Evolutionary conservation across 1,140 invertebrate species (phyloP), one percentile per base, ranked within the genome.

Genomic region (Diplogasteroides magnus): DNA sequence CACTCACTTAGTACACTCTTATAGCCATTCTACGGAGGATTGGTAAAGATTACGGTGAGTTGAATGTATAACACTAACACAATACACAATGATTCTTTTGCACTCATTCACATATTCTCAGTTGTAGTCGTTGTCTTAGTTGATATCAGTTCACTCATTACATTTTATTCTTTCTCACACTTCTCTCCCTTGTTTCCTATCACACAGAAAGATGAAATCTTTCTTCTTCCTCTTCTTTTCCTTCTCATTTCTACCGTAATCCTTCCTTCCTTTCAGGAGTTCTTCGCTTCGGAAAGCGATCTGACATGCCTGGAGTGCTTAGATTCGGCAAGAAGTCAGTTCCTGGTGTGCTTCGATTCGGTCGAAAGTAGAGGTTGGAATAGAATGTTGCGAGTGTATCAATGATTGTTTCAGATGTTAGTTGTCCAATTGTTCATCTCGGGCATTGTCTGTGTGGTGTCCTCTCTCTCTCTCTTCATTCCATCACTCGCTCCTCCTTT

Each of bases 291-390:
- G 74, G 74, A 31, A 75, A 75, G 56, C 59, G 73, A 48, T 60
- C 59, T 23, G 71, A 74, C 58, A 70, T 75, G 68, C 73, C 73
- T 55, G 74, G 72, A 29, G 72, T 74, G 31, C 63, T 75, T 28
- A 64, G 73, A 56, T 74, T 74, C 67, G 66, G 66, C 31, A 75
- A 75, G 68, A 71, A 71, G 64, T 67, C 67, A 29, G 74, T 75
- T 1, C 74, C 74, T 37, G 74, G 74, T 19, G 74, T 75, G 23
- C 68, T 75, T 27, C 74, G 74, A 58, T 75, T 75, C 72, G 74
- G 74, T 2, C 29, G 62, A 29, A 71, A 69, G 67, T 71, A 63
- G 61, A 25, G 13, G 28, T 37, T 23, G 37, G 6, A 48, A 48
- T 6, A 19, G n/a, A n/a, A n/a, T n/a, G n/a, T n/a, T n/a, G n/a